Conservation (phyloP, 2,797 vertebrate species). For the Macrochelys suwanniensis region DNA sequence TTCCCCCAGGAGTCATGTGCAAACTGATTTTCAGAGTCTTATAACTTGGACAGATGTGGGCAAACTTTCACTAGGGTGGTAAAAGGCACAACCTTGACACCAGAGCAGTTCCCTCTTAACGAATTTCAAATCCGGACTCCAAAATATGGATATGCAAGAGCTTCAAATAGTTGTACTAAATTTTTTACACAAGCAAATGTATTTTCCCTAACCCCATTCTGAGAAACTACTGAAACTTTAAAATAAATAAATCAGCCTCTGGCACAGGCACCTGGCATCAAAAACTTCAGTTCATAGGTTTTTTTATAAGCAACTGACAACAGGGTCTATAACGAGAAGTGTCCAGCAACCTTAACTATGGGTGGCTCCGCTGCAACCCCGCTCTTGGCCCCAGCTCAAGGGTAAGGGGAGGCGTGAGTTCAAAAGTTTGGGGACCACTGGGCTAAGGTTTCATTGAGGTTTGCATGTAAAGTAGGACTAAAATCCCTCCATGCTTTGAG, state of each 20-base stretch:
- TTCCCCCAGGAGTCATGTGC: neutral
- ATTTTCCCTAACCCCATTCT: neutral
- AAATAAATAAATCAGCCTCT: conserved; percentile 7
- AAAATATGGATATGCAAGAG: neutral
- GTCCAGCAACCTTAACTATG: neutral
- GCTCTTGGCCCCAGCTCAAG: too few relatives aligned
- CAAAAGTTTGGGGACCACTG: too few relatives aligned
- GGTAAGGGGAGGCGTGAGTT: too few relatives aligned
- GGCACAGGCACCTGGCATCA: neutral
- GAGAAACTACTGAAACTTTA: neutral
- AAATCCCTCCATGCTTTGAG: neutral
- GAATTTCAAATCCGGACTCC: neutral
- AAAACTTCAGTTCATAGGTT: neutral
- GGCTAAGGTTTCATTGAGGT: neutral
- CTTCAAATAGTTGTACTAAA: neutral
- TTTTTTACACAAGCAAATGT: neutral
- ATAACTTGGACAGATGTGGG: conserved; percentile 12
- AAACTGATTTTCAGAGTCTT: neutral
- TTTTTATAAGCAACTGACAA: neutral
- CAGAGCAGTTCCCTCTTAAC: neutral
- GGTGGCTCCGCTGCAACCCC: neutral
- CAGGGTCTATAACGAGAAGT: neutral
- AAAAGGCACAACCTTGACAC: neutral
- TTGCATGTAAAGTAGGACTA: neutral
- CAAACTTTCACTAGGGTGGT: neutral